Evolutionary conservation across 2,888 invertebrate genomes (phyloP), one percentile per base, ranked within the genome.

Genomic region (Ceriagrion tenellum): DNA sequence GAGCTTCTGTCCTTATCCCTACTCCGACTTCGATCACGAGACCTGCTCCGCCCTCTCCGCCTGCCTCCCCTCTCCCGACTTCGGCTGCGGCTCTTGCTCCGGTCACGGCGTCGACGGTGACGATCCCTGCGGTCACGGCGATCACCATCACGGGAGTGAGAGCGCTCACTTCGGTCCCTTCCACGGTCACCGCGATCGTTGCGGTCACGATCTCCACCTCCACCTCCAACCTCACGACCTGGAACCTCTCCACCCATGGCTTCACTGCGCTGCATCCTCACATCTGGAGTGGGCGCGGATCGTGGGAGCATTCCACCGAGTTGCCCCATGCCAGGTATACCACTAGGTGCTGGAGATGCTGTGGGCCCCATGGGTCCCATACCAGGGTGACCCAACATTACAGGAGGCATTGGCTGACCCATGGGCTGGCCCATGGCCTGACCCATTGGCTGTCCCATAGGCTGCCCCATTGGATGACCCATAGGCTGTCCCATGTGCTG

Each of bases 291-390:
- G 30, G 55, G 91, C 23, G 93, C 16, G 12, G 93, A 12, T 26
- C 93, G 93, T 26, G 93, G 93, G 4, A 93, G 59, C 6, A 93
- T 63, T 40, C 93, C 93, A 18, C 35, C 40, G 2, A 93, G 20
- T 47, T 35, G 40, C 1, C 93, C 93, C 26, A 93, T 56, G 18
- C 96, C 96, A 96, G 96, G 95, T 96, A 96, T 96, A 88, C 55
- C 96, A 93, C 96, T 96, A 23, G 96, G 96, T 88, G 96, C 81
- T 95, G 96, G 95, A 93, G 95, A 95, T 95, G 96, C 96, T 63
- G 30, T 40, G 0, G 90, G 93, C 93, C 69, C 63, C 47, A 95
- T 95, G 74, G 89, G 69, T 69, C 47, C 40, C 23, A 95, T 95
- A 69, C 56, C 96, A 89, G 23, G 96, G 96, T 40, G 95, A 30